Evolutionary conservation across 2,888 invertebrate species (phyloP), one percentile per base, ranked within the genome.

Genomic region (Drosophila robusta): DNA sequence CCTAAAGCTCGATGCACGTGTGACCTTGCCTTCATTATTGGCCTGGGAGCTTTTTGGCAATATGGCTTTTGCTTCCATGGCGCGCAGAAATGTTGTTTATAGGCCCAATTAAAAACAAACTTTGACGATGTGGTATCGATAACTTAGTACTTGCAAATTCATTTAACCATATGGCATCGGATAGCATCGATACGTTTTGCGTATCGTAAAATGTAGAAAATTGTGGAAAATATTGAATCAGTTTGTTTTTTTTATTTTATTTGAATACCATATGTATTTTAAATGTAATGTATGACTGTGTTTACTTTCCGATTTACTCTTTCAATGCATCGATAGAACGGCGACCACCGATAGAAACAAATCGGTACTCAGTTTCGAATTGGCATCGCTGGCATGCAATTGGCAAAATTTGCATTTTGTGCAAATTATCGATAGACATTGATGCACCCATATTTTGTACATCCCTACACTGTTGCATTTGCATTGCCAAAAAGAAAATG

Each of bases 381-480:
- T 55, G 46, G 32, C 61, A 61, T 41, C 50, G 38, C n/a, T 49
- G 34, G 6, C 14, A 11, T 57, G 52, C 44, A 50, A 34, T 70
- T 70, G 55, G 66, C 58, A 58, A 22, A 51, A 52, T 41, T 61
- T 66, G 66, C 73, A 66, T 39, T 60, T 47, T 32, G 51, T 41
- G 34, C 29, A 56, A 52, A 52, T 49, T 70, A 74, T 74, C 73
- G 73, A 74, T 75, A 70, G 45, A 2, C 26, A 34, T 56, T 50
- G 56, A 75, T 74, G 73, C 73, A 73, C 73, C 64, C 70, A 75
- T 65, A 64, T 60, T 56, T 73, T 56, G 47, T 75, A 42, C 65
- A 74, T 69, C 60, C 72, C 76, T 79, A 84, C 75, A 85, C 78
- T 80, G 78, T 78, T 80, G 79, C 85, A 84, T 85, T 80, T 75